Evolutionary conservation across 2,113 vertebrate species (phyloP).

Genomic region (Cyprinodon tularosa): DNA sequence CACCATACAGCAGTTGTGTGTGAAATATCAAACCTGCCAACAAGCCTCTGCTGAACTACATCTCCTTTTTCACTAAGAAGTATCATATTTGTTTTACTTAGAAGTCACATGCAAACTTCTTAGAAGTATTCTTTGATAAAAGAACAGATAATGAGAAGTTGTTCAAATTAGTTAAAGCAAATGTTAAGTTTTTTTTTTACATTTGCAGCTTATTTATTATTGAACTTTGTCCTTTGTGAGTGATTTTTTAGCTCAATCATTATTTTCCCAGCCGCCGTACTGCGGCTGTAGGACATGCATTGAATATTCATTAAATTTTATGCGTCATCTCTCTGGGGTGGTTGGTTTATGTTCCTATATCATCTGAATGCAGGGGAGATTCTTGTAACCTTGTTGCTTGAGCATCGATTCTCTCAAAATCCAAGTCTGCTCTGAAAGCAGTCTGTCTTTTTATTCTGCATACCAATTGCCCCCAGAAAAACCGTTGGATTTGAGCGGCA

Average conservation of each 20-base stretch:
- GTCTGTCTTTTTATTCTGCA: conserved; percentile 30
- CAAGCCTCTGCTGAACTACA: not conserved
- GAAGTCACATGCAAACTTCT: conserved; percentile 4
- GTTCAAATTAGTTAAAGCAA: conserved; percentile 3
- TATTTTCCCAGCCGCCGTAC: conserved; percentile 13
- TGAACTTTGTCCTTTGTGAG: conserved; percentile 20
- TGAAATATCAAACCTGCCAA: conserved; percentile 10
- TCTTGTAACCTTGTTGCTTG: conserved; percentile 48
- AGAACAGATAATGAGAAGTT: not conserved
- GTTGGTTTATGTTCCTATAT: conserved; percentile 41
- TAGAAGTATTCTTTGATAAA: not conserved
- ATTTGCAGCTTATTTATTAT: conserved; percentile 18
- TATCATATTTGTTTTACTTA: not conserved
- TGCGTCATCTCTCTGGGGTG: conserved; percentile 59
- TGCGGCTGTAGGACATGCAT: conserved; percentile 24
- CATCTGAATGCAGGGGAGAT: conserved; percentile 56
- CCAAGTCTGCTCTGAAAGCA: conserved; percentile 42
- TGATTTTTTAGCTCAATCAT: conserved; percentile 32
- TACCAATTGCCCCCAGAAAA: conserved; percentile 38
- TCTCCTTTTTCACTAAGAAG: not conserved
- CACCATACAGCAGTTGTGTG: not conserved
- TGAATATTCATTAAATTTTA: conserved; percentile 61
- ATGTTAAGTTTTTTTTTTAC: not conserved
- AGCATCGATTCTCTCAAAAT: conserved; percentile 57
- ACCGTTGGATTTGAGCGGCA: conserved; percentile 35